phyloP scores from a whole-genome alignment of 1,140 invertebrate species.

The Paralvinella palmiformis region DNA sequence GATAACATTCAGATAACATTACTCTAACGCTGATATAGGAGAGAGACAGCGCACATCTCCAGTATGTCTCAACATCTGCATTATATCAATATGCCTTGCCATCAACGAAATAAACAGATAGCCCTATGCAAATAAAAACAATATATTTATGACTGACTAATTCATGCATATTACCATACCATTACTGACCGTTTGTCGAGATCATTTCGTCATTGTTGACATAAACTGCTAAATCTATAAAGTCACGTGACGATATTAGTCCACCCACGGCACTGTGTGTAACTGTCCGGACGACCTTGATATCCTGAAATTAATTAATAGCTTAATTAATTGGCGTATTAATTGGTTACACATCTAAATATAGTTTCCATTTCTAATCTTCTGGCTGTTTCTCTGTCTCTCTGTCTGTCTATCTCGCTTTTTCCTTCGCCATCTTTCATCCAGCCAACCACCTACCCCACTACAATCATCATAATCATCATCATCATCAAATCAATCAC shows the following conservation, averaged over 20 bases:
- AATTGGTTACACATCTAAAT: not conserved
- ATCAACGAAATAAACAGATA: no score
- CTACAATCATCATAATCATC: not conserved
- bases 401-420: no score
- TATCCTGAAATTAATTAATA: not conserved
- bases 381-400: no score
- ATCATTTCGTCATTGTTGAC: constrained; percentile 13
- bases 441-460: not conserved
- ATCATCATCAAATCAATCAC: not conserved
- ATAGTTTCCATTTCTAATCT: not conserved
- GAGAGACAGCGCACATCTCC: no score
- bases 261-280: constrained; percentile 17
- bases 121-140: no score
- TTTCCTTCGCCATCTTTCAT: no score
- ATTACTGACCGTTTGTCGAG: constrained; percentile 9
- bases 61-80: no score
- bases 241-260: constrained; percentile 15
- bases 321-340: not conserved
- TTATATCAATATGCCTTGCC: no score
- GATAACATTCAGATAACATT: no score
- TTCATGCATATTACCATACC: no score
- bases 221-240: constrained; percentile 10
- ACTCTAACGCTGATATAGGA: no score
- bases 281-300: constrained; percentile 11
- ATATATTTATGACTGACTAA: not conserved